Percentiles rank a stretch among this genome's conserved stretches.
Conservation (phyloP, 2,113 vertebrate genomes). For the Hystrix cristata region DNA sequence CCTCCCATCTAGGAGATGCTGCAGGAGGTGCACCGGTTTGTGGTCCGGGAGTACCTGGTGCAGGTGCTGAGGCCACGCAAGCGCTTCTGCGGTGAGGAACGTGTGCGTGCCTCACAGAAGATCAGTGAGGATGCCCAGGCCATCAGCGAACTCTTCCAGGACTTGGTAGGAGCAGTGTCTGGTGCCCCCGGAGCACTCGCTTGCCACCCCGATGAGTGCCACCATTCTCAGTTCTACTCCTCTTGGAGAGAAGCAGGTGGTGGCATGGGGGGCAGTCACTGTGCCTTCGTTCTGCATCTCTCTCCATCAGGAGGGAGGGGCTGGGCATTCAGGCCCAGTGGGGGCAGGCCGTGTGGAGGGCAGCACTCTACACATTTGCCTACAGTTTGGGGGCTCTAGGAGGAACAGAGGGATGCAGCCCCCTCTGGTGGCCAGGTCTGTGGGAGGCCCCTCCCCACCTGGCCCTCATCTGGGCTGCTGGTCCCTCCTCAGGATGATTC, state of each 20-base stretch:
- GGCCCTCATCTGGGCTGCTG: neutral
- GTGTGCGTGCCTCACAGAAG: slow-evolving; percentile 77
- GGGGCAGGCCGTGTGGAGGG: neutral
- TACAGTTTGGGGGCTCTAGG: neutral
- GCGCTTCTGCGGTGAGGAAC: slow-evolving; percentile 72
- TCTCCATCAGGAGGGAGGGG: neutral
- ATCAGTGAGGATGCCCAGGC: slow-evolving; percentile 84
- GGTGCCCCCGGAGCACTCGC: rapidly evolving
- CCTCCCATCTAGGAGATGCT: slow-evolving; percentile 80
- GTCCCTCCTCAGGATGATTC: neutral
- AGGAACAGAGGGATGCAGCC: rapidly evolving
- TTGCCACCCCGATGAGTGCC: rapidly evolving
- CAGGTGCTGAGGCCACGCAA: slow-evolving; percentile 79
- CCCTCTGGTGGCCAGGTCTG: no score
- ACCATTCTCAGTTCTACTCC: neutral
- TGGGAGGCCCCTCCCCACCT: neutral
- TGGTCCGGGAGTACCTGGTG: slow-evolving; percentile 84
- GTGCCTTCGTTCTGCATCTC: neutral
- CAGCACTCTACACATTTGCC: neutral
- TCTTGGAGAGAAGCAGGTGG: neutral
- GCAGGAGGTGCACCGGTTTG: slow-evolving; percentile 79
- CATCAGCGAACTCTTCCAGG: slow-evolving; percentile 75
- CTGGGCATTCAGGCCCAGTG: no score
- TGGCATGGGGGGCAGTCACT: neutral
- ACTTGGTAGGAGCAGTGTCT: slow-evolving; percentile 80